Conservation (phyloP, 2,797 vertebrate species). For the Macropodus opercularis region DNA sequence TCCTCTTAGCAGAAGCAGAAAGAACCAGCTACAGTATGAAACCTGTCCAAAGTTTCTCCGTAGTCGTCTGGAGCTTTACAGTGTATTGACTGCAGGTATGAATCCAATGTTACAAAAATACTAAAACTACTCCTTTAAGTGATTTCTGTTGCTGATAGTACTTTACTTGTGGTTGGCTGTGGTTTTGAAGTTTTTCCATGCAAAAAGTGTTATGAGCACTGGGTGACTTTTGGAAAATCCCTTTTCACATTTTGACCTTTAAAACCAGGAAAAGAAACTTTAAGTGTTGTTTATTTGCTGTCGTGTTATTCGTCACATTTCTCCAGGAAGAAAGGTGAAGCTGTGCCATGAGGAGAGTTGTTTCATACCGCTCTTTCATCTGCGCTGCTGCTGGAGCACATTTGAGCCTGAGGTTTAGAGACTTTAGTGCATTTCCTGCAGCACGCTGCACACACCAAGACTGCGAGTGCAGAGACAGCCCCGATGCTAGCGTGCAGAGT, state of each 20-base stretch:
- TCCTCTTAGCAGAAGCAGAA: too few relatives aligned
- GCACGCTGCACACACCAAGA: slow-evolving; percentile 4
- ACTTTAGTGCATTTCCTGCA: slow-evolving; percentile 31
- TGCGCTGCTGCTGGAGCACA: background rate
- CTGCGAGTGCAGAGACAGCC: background rate
- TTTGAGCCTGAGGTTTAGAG: slow-evolving; percentile 12
- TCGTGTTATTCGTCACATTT: background rate
- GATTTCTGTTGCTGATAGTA: too few relatives aligned
- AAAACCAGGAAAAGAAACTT: slow-evolving; percentile 33
- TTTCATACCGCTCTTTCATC: slow-evolving; percentile 30
- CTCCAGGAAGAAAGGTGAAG: background rate
- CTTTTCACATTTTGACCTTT: background rate
- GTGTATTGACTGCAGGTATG: too few relatives aligned
- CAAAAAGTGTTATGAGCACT: background rate
- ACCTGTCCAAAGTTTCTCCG: too few relatives aligned
- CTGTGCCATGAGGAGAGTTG: background rate
- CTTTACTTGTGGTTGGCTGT: background rate
- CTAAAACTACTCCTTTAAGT: too few relatives aligned
- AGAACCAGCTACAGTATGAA: too few relatives aligned
- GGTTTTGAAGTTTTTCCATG: background rate
- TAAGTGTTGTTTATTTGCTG: background rate
- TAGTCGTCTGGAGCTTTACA: too few relatives aligned
- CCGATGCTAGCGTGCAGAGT: background rate
- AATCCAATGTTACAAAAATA: too few relatives aligned
- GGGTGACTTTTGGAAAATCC: slow-evolving; percentile 19